phyloP scores from a whole-genome alignment of 2,113 vertebrate species.

The Vicugna pacos region DNA sequence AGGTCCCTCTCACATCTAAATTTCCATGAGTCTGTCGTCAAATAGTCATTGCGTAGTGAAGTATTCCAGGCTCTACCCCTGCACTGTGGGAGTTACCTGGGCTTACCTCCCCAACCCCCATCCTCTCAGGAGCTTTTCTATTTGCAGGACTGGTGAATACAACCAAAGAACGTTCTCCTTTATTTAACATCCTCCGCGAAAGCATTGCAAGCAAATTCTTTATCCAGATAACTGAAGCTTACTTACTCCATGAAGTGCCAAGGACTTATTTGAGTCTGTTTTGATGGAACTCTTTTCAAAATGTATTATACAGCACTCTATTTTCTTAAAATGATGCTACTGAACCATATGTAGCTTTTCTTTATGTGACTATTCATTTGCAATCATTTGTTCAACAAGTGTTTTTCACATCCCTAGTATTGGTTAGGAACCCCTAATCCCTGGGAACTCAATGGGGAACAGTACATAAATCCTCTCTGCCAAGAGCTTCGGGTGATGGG shows the following conservation, averaged over 20 bases:
- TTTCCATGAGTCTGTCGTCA: background rate
- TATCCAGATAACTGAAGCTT: constrained; percentile 68
- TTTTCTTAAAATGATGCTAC: background rate
- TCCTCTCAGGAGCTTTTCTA: background rate
- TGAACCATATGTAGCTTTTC: background rate
- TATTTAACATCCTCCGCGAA: constrained; percentile 46
- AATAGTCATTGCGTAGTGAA: background rate
- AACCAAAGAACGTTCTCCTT: background rate
- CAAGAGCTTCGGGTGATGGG: background rate
- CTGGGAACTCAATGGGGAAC: background rate
- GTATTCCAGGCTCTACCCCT: background rate
- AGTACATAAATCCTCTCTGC: background rate
- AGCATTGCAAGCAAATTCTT: constrained; percentile 14
- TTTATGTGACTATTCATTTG: background rate
- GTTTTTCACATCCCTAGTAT: background rate
- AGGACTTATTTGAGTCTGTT: constrained; percentile 43
- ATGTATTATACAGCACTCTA: background rate
- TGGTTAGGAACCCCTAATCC: background rate
- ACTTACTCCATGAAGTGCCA: constrained; percentile 2
- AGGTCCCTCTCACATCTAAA: constrained; percentile 36
- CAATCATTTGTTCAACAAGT: background rate
- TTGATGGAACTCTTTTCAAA: constrained; percentile 58
- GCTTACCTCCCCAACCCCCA: background rate
- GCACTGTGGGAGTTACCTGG: background rate
- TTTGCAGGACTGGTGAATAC: background rate